Percentiles rank a stretch among this genome's conserved stretches.
phyloP scores from a whole-genome alignment of 1,140 invertebrate genomes.

The Limonius californicus region DNA sequence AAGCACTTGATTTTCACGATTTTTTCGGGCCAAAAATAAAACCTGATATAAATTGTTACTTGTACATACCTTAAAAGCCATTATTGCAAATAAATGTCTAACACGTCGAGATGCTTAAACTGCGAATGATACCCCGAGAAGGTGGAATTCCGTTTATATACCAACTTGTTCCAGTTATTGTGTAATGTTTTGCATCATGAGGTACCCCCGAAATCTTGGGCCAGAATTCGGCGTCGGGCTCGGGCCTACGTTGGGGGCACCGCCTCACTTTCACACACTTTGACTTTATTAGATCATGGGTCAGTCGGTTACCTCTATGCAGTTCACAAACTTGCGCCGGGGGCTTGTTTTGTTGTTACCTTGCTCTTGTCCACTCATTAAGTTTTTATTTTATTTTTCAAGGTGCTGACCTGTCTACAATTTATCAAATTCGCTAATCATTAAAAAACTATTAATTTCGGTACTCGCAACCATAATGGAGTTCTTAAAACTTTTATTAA shows the following conservation, averaged over 20 bases:
- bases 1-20: too few relatives aligned
- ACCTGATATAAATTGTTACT: too few relatives aligned
- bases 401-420: not conserved
- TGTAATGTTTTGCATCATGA: constrained; percentile 3
- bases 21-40: too few relatives aligned
- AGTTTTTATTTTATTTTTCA: too few relatives aligned
- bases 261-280: constrained; percentile 4
- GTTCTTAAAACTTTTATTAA: too few relatives aligned
- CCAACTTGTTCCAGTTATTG: not conserved
- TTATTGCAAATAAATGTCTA: not conserved
- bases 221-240: not conserved
- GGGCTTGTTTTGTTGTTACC: not conserved
- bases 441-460: too few relatives aligned
- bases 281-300: constrained; percentile 1
- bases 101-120: not conserved
- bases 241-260: not conserved
- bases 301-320: too few relatives aligned
- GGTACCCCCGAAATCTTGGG: not conserved
- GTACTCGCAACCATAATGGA: too few relatives aligned
- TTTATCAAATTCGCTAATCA: too few relatives aligned
- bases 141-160: not conserved
- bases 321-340: not conserved
- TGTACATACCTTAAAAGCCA: not conserved
- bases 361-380: too few relatives aligned
- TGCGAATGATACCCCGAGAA: not conserved